Evolutionary conservation across 2,113 vertebrate genomes (phyloP).

Genomic region (Ancistrus triradiatus): DNA sequence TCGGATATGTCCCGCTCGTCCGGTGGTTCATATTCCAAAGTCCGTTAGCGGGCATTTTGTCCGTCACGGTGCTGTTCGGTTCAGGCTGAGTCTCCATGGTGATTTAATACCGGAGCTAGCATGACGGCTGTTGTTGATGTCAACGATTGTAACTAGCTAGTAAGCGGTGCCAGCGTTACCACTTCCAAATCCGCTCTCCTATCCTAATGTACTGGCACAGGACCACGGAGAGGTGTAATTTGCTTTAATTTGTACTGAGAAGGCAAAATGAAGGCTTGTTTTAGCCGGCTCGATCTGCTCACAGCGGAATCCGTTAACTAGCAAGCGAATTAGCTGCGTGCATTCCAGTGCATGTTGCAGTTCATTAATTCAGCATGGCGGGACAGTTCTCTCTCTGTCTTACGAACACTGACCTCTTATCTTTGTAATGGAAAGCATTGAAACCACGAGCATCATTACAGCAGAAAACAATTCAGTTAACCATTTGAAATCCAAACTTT

Average conservation of each 20-base stretch:
- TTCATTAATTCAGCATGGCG: constrained; percentile 10
- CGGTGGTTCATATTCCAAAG: neutral
- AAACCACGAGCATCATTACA: too few species aligned
- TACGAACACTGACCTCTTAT: neutral
- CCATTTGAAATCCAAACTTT: too few species aligned
- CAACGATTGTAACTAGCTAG: constrained; percentile 8
- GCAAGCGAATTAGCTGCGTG: neutral
- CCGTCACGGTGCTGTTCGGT: neutral
- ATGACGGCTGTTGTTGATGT: neutral
- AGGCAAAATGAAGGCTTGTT: too few species aligned
- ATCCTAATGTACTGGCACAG: too few species aligned
- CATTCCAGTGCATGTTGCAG: constrained; percentile 8
- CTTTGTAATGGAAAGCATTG: too few species aligned
- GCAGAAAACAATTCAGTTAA: too few species aligned
- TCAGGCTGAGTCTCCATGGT: constrained; percentile 11
- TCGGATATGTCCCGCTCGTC: neutral
- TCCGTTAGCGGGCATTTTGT: neutral
- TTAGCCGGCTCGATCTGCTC: neutral
- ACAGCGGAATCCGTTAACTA: neutral
- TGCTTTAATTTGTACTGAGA: too few species aligned
- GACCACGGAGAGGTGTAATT: too few species aligned
- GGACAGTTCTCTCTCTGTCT: neutral
- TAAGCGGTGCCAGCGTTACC: neutral
- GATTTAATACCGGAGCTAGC: constrained; percentile 4
- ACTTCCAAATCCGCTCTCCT: too few species aligned